Conservation (phyloP, 2,888 invertebrate species). For the Trisateles emortualis region DNA sequence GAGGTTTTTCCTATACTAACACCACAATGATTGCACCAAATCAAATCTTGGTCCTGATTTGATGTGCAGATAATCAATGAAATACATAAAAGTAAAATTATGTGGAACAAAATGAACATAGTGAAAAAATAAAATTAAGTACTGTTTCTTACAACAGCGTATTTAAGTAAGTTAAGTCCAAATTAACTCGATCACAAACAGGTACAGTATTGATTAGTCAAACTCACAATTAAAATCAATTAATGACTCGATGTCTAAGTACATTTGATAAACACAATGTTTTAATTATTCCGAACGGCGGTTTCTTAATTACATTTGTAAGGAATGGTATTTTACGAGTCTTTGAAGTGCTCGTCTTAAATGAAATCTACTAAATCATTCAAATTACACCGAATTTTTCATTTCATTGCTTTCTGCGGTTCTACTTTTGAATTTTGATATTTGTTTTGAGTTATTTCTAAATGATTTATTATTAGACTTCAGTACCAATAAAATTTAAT, state of each 20-base stretch:
- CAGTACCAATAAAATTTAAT: too few species aligned
- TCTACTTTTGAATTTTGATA: background rate
- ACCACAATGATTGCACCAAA: conserved; percentile 10
- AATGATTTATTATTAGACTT: too few species aligned
- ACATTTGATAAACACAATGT: conserved; percentile 10
- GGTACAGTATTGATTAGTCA: conserved; percentile 12
- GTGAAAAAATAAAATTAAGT: background rate
- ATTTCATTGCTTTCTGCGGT: background rate
- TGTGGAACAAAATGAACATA: background rate
- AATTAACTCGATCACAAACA: background rate
- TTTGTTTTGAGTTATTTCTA: background rate
- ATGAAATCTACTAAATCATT: conserved; percentile 13
- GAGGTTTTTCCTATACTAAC: conserved; percentile 1
- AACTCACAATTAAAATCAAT: conserved; percentile 25
- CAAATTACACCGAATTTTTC: conserved; percentile 6
- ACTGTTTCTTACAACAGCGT: background rate
- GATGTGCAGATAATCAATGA: background rate
- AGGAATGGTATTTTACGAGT: conserved; percentile 13
- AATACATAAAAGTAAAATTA: background rate
- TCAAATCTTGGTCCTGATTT: background rate
- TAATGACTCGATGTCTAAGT: conserved; percentile 7
- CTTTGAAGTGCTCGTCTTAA: conserved; percentile 4
- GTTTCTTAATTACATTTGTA: conserved; percentile 15
- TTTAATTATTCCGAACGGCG: conserved; percentile 16
- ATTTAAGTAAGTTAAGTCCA: background rate